phyloP scores from a whole-genome alignment of 1,140 invertebrate genomes.

The Aplysia californica region DNA sequence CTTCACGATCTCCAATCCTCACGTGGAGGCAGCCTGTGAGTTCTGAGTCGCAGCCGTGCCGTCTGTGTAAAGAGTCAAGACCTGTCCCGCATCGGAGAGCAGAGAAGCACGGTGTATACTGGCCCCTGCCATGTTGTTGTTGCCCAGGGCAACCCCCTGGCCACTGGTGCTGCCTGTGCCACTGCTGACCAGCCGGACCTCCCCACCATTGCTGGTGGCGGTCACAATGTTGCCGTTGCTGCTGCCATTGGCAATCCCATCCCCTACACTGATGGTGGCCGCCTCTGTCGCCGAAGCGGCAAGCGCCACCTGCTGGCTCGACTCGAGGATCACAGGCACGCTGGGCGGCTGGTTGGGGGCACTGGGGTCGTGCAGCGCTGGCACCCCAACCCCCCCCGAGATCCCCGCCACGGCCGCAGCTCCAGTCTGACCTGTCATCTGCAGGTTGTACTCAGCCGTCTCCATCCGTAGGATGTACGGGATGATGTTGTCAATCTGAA shows the following conservation, averaged over 20 bases:
- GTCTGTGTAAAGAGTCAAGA: constrained; percentile 24
- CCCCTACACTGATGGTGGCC: too few relatives aligned
- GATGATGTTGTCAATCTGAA: constrained; percentile 92
- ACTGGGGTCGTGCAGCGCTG: constrained; percentile 26
- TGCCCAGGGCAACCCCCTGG: too few relatives aligned
- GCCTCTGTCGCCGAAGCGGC: too few relatives aligned
- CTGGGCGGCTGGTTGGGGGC: constrained; percentile 11
- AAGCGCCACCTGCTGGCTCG: too few relatives aligned
- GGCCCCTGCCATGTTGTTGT: too few relatives aligned
- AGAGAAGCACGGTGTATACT: constrained; percentile 8
- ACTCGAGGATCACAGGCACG: constrained; percentile 19
- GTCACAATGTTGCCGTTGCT: constrained; percentile 6
- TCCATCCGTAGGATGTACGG: constrained; percentile 91
- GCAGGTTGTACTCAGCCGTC: constrained; percentile 64
- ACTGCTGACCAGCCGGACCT: too few relatives aligned
- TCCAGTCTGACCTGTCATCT: constrained; percentile 54
- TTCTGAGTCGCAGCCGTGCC: background rate
- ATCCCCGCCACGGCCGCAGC: constrained; percentile 22
- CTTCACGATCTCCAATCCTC: too few relatives aligned
- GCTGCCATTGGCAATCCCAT: too few relatives aligned
- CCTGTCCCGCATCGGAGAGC: constrained; percentile 16
- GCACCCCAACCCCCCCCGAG: constrained; percentile 13
- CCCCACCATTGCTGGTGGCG: background rate
- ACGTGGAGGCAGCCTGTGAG: background rate
- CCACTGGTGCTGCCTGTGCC: background rate